These are phyloP conservation scores for Cardiocondyla obscurior DNA, from an alignment of 1,140 invertebrate species.

Conservation along the genomic window DNA sequence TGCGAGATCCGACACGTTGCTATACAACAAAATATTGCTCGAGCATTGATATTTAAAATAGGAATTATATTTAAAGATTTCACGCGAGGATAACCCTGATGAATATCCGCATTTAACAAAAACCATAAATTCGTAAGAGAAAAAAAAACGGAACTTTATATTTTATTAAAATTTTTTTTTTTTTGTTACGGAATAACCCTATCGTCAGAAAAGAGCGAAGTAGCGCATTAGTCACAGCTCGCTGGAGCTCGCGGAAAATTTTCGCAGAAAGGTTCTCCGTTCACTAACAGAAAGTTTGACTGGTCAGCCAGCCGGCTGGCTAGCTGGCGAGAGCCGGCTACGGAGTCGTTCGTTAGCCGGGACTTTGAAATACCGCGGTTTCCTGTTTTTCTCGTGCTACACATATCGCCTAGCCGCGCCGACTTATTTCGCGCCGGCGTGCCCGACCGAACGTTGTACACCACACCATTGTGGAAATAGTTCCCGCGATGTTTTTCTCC, in stretches of 20 bases:
- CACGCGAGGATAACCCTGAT: too few relatives aligned
- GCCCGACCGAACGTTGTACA: conserved; percentile 30
- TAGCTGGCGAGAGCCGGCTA: background rate
- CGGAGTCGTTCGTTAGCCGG: conserved; percentile 55
- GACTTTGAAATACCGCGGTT: conserved; percentile 57
- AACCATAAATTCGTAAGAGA: too few relatives aligned
- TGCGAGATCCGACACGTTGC: background rate
- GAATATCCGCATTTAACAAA: too few relatives aligned
- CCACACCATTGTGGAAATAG: conserved; percentile 40
- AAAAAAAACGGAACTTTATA: background rate
- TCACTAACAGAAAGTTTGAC: conserved; percentile 53
- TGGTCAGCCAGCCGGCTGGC: background rate
- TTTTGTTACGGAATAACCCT: background rate
- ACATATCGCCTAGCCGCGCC: conserved; percentile 42
- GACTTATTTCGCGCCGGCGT: conserved; percentile 34
- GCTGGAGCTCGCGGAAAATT: conserved; percentile 54
- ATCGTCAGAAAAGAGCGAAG: conserved; percentile 11
- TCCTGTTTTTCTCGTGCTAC: conserved; percentile 58
- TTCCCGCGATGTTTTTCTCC: conserved; percentile 39
- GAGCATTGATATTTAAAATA: background rate
- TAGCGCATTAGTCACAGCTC: conserved; percentile 61
- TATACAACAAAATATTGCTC: background rate
- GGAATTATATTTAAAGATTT: background rate
- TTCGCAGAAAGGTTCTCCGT: conserved; percentile 40
- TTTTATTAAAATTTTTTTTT: background rate